These are phyloP conservation scores for Mus minutoides DNA, from an alignment of 2,797 vertebrate species.

Conservation along the genomic window DNA sequence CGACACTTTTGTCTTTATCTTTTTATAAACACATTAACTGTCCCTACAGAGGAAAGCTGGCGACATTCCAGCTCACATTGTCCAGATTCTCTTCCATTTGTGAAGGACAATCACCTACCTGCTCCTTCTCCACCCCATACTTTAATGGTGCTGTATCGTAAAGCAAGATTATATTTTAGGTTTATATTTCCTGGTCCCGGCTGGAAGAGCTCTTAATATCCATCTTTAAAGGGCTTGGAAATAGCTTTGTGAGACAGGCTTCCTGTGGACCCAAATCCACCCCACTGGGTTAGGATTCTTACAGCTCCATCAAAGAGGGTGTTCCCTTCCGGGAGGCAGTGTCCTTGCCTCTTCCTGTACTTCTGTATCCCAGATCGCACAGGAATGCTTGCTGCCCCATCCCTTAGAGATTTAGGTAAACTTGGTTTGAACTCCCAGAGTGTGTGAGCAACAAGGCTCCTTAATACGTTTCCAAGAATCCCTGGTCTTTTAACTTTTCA, in stretches of 20 bases:
- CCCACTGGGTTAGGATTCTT: not conserved
- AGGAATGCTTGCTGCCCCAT: not conserved
- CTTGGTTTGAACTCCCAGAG: slow-evolving; percentile 51
- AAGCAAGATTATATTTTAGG: slow-evolving; percentile 53
- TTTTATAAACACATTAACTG: too few species aligned
- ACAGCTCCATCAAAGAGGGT: slow-evolving; percentile 2
- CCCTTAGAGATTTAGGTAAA: slow-evolving; percentile 51
- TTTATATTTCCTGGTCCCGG: slow-evolving; percentile 29
- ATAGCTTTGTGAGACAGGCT: slow-evolving; percentile 18
- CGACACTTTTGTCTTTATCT: too few species aligned
- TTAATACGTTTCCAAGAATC: not conserved
- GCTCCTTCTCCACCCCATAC: not conserved
- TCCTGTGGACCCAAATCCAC: slow-evolving; percentile 25
- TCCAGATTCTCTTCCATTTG: not conserved
- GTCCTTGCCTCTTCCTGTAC: slow-evolving; percentile 43
- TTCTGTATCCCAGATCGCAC: not conserved
- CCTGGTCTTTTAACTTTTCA: not conserved
- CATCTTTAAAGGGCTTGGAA: slow-evolving; percentile 41
- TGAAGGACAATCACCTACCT: not conserved
- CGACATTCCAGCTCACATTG: not conserved
- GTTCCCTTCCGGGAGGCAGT: not conserved
- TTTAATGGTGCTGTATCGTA: not conserved
- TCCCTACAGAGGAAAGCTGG: not conserved
- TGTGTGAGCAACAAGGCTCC: not conserved
- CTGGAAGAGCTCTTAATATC: slow-evolving; percentile 48